These are phyloP conservation scores for Eumacrocentrus americanus DNA, from an alignment of 2,888 invertebrate species.

Conservation along the genomic window DNA sequence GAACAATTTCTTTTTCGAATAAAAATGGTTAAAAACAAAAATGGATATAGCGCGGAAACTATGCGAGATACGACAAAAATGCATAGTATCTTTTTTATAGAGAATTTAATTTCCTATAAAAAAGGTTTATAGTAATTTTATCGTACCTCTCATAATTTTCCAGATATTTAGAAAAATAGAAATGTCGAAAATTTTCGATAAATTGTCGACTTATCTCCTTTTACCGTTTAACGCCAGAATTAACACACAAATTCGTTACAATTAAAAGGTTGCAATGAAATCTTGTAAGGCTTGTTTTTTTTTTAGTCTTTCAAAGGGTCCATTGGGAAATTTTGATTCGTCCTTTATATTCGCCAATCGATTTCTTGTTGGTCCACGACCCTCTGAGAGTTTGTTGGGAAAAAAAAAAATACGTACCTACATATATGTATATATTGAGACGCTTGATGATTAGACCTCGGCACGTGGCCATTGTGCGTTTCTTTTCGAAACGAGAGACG, in stretches of 20 bases:
- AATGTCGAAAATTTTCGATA: neutral
- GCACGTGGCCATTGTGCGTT: constrained; percentile 49
- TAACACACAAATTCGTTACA: neutral
- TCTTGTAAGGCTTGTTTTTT: neutral
- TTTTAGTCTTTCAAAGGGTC: neutral
- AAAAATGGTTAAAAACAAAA: too few species aligned
- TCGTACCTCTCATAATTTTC: too few species aligned
- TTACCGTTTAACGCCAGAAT: neutral
- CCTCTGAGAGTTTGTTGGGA: neutral
- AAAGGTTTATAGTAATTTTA: too few species aligned
- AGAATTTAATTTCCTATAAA: too few species aligned
- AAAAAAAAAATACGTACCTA: too few species aligned
- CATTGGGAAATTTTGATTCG: neutral
- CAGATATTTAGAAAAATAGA: neutral
- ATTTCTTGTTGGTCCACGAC: neutral
- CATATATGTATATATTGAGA: constrained; percentile 13
- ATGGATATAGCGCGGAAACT: too few species aligned
- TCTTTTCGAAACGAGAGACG: neutral
- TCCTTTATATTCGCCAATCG: neutral
- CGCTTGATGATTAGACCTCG: constrained; percentile 50
- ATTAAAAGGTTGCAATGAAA: neutral
- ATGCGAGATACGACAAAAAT: too few species aligned
- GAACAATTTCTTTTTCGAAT: too few species aligned
- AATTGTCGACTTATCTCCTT: neutral
- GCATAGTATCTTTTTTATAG: too few species aligned